Evolutionary conservation across 2,113 vertebrate genomes (phyloP).

Genomic region (Thamnophis sirtalis): DNA sequence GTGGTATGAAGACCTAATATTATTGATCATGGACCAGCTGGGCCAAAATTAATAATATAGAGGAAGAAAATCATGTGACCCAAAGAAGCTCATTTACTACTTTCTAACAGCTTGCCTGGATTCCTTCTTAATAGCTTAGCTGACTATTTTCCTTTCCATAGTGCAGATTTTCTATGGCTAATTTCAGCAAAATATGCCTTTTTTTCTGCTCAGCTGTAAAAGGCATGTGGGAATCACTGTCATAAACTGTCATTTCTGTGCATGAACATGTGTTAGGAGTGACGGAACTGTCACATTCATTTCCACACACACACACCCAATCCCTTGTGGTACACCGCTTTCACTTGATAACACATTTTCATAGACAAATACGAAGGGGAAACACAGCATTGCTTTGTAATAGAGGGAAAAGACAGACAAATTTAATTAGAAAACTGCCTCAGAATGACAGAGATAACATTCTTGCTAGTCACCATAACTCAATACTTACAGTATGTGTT

Average conservation of each 20-base stretch:
- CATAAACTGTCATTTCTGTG: slow-evolving; percentile 54
- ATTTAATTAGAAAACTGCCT: slow-evolving; percentile 26
- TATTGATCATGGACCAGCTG: neutral
- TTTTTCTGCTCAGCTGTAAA: slow-evolving; percentile 51
- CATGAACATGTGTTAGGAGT: slow-evolving; percentile 42
- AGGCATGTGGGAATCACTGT: slow-evolving; percentile 52
- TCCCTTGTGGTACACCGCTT: slow-evolving; percentile 58
- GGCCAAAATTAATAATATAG: neutral
- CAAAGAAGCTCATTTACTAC: slow-evolving; percentile 2
- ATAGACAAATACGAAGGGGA: slow-evolving; percentile 52
- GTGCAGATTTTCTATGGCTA: slow-evolving; percentile 41
- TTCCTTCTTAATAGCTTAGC: neutral
- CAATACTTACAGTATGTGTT: neutral
- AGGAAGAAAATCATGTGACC: slow-evolving; percentile 23
- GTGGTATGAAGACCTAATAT: neutral
- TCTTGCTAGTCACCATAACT: neutral
- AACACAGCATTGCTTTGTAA: slow-evolving; percentile 30
- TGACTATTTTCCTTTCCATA: slow-evolving; percentile 42
- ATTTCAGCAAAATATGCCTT: slow-evolving; percentile 47
- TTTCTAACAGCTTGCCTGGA: slow-evolving; percentile 19
- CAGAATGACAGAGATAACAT: slow-evolving; percentile 20
- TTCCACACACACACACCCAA: slow-evolving; percentile 52
- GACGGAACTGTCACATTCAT: slow-evolving; percentile 43
- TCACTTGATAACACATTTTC: slow-evolving; percentile 59
- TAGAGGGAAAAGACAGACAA: slow-evolving; percentile 36